phyloP scores from a whole-genome alignment of 2,888 invertebrate species.

The Parthenolecanium corni region DNA sequence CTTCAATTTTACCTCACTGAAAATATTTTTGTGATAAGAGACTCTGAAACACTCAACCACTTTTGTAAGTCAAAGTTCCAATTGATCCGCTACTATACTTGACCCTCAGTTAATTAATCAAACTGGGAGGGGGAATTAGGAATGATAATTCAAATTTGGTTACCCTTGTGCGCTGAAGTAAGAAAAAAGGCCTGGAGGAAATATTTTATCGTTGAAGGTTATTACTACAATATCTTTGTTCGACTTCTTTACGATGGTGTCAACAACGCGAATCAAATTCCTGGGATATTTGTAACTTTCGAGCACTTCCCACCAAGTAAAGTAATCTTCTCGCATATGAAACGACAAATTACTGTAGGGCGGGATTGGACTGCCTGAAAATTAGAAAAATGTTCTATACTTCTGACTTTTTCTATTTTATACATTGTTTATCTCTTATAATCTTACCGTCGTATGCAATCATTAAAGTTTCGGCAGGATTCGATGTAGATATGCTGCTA shows the following conservation, averaged over 20 bases:
- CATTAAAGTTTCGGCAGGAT: constrained; percentile 53
- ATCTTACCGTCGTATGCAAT: not conserved
- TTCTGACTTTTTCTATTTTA: not conserved
- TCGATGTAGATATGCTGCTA: constrained; percentile 56
- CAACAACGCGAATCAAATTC: not conserved
- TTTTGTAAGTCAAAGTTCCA: too few relatives aligned
- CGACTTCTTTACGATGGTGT: not conserved
- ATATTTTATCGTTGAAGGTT: constrained; percentile 89
- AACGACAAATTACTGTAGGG: too few relatives aligned
- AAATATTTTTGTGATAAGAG: too few relatives aligned
- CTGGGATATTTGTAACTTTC: not conserved
- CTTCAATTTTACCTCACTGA: too few relatives aligned
- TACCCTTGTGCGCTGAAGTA: constrained; percentile 89
- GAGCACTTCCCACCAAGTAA: not conserved
- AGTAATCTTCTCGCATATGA: not conserved
- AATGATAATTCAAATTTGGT: too few relatives aligned
- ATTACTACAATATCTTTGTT: constrained; percentile 45
- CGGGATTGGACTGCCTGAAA: too few relatives aligned
- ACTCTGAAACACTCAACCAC: too few relatives aligned
- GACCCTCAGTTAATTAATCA: too few relatives aligned
- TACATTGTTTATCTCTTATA: not conserved
- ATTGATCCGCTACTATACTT: too few relatives aligned
- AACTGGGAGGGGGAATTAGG: too few relatives aligned
- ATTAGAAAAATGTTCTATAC: not conserved
- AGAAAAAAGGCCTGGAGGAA: constrained; percentile 71